Base-by-base conservation (phyloP, 2,113 vertebrate genomes). In the Meriones unguiculatus region DNA sequence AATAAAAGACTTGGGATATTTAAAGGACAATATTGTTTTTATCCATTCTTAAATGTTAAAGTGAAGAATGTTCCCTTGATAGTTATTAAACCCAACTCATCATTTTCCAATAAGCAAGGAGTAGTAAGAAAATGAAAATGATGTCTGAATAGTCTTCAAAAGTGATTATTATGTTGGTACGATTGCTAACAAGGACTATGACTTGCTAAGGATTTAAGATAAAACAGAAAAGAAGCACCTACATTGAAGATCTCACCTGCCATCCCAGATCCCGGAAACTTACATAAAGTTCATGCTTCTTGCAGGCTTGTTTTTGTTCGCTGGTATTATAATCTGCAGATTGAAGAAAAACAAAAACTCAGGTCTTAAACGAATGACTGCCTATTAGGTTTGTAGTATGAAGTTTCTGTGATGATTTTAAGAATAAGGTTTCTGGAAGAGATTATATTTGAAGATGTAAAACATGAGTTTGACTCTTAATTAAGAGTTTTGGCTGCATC, bases 261-360 rank as follows among this genome's bases (percentile, higher is more conserved):
- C 99, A 99, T 93, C 99, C 99, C 91, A 99, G 98, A 95, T 99
- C 99, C 84, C 99, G 99, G 97, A 99, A 99, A 95, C 99, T 99
- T 97, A 99, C 99, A 0, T 99, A 99, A 52, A 99, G 99, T 97
- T 99, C 99, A 5, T 99, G 99, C 97, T 99, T 99, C 98, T 99
- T 99, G 97, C 99, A 99, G 81, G 99, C 99, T 98, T 99, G 99
- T 91, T 99, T 99, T 98, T 99, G 99, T 96, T 99, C 99, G 3
- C 99, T 99, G 89, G 99, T 99, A 97, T 99, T 99, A 96, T 99
- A 99, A 98, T 99, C 99, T 99, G 96, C 64, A 95, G 50, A 87
- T 64, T 69, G 35, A 50, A 50, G 95, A 95, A 98, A 98, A 97
- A 38, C 7, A 38, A 59, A 70, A 72, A 59, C 3, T 91, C 77